These are phyloP conservation scores for Lordiphosa mommai DNA, from an alignment of 1,140 invertebrate species.

Conservation along the genomic window DNA sequence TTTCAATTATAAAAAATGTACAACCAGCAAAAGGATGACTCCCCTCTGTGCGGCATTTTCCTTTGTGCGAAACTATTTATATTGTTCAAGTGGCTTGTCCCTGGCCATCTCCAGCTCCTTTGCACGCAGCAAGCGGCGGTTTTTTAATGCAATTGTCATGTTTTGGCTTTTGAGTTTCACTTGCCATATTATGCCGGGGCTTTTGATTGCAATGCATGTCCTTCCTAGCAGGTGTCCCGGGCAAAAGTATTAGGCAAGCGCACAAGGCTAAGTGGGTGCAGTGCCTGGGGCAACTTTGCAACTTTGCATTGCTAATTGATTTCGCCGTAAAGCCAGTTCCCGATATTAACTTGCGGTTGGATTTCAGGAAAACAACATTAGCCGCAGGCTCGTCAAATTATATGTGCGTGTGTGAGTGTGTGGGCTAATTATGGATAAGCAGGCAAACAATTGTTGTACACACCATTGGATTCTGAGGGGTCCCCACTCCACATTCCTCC, in stretches of 20 bases:
- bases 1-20: no score
- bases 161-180: conserved; percentile 16
- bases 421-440: neutral
- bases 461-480: neutral
- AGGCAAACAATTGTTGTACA: conserved; percentile 5
- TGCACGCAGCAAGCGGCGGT: neutral
- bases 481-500: no score
- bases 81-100: conserved; percentile 3
- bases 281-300: no score
- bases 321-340: no score
- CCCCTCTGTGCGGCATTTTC: no score
- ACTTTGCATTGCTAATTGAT: no score
- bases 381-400: neutral
- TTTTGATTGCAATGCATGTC: conserved; percentile 2
- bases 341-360: neutral
- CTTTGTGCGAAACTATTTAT: neutral
- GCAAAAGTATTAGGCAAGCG: no score
- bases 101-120: neutral
- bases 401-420: conserved; percentile 2
- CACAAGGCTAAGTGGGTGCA: no score
- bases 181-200: conserved; percentile 15
- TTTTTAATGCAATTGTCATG: conserved; percentile 38
- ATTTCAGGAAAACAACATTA: neutral
- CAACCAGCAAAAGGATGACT: no score
- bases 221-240: conserved; percentile 11